These are phyloP conservation scores for Enteromius anoplus DNA, from an alignment of 2,797 vertebrate species.

Conservation along the genomic window DNA sequence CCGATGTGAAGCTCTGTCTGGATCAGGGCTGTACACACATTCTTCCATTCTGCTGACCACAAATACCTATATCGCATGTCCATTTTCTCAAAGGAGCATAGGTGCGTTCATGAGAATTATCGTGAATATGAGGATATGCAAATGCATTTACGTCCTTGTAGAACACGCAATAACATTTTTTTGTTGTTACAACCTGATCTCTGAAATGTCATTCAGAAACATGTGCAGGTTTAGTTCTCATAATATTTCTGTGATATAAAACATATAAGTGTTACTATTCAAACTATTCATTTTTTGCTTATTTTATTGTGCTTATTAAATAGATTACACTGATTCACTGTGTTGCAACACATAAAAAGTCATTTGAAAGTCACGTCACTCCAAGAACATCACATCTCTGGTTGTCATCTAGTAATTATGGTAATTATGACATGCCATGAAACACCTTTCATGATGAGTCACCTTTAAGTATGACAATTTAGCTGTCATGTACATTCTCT, in stretches of 20 bases:
- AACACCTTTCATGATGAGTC: neutral
- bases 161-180: neutral
- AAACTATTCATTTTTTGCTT: neutral
- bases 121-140: neutral
- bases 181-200: no score
- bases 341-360: neutral
- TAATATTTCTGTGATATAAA: neutral
- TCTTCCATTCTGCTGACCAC: slow-evolving; percentile 36
- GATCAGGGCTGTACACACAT: slow-evolving; percentile 21
- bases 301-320: neutral
- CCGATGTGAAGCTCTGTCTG: slow-evolving; percentile 48
- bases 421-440: neutral
- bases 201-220: neutral
- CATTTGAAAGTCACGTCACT: neutral
- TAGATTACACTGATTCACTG: neutral
- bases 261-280: neutral
- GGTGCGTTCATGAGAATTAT: neutral
- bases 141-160: neutral
- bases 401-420: neutral
- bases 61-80: slow-evolving; percentile 62
- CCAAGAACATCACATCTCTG: neutral
- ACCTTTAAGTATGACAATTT: neutral
- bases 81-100: slow-evolving; percentile 2
- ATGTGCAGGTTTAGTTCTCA: neutral
- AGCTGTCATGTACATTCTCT: neutral